Evolutionary conservation across 2,797 vertebrate species (phyloP), one percentile per base, ranked within the genome.

Genomic region (Antennarius maculatus): DNA sequence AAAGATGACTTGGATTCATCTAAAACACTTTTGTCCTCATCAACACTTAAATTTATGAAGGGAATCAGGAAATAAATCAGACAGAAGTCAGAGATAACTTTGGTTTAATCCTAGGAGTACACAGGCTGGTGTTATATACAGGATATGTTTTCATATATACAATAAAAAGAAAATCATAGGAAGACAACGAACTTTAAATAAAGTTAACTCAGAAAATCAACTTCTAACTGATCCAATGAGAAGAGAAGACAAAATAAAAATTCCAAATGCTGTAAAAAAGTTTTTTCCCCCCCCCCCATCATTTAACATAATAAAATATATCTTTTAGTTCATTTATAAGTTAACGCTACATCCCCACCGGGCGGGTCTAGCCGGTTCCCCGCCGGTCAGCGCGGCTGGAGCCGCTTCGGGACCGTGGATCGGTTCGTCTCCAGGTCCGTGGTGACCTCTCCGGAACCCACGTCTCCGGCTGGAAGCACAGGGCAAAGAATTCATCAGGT

Each of bases 351-450:
- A 94, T 92, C 86, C 83, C 77, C 79, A 91, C 88, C 78, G 84
- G 86, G 73, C 39, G 63, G 77, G 65, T 78, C 69, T 70, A 71
- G 70, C 61, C 55, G 55, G 29, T 62, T 56, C 41, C 62, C 59
- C 54, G 66, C 59, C 54, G 74, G 92, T 99, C 96, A 99, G 94
- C 96, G 97, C 77, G 97, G 97, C 66, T 92, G 94, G 79, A 96
- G 88, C 88, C 94, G 90, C 89, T 96, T 97, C 63, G 89, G 92
- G 82, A 91, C 86, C 0, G 91, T 83, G 49, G 94, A 88, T 45
- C 53, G 94, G 71, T 93, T 92, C 63, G 92, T 92, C 69, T 81
- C 60, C 0, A 91, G 83, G 45, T 93, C 94, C 31, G 92, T 92
- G 86, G 87, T 93, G 74, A 93, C 92, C 8, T 97, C 96, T 55